phyloP scores from a whole-genome alignment of 2,797 vertebrate genomes.

The Trematocara caparti region DNA sequence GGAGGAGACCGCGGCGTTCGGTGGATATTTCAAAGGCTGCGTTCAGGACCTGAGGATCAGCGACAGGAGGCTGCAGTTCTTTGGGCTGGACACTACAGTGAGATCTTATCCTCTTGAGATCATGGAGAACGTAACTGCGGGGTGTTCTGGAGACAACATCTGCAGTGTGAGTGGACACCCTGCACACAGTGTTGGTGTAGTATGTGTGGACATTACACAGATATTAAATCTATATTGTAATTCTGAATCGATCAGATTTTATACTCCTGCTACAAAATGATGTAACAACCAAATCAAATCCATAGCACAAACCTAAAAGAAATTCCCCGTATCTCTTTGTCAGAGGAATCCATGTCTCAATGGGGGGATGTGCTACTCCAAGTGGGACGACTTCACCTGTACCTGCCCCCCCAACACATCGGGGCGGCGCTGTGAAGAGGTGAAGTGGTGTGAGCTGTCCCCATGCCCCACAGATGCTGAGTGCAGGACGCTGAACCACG shows the following conservation, averaged over 20 bases:
- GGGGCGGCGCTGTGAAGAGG: slow-evolving; percentile 83
- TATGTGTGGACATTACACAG: background rate
- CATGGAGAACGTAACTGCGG: slow-evolving; percentile 79
- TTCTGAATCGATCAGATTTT: background rate
- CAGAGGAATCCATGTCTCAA: slow-evolving; percentile 86
- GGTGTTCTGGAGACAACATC: slow-evolving; percentile 81
- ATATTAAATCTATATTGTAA: background rate
- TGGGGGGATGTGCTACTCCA: slow-evolving; percentile 82
- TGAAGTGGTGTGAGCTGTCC: slow-evolving; percentile 83
- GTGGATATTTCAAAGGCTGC: slow-evolving; percentile 89
- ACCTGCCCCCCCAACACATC: slow-evolving; percentile 81
- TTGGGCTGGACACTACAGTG: slow-evolving; percentile 63
- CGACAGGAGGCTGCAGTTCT: slow-evolving; percentile 83
- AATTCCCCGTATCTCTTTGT: background rate
- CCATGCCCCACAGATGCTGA: slow-evolving; percentile 79
- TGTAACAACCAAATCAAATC: background rate
- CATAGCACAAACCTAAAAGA: background rate
- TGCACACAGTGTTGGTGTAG: background rate
- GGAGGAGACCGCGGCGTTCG: slow-evolving; percentile 62
- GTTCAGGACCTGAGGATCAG: slow-evolving; percentile 89
- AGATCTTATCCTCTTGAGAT: slow-evolving; percentile 49
- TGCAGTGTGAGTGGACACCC: slow-evolving; percentile 76
- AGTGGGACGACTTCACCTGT: slow-evolving; percentile 88
- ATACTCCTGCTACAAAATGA: background rate
- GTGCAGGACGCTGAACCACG: slow-evolving; percentile 77